A percentile compares a stretch with the other conserved stretches of the same genome.
Evolutionary conservation across 2,113 vertebrate species (phyloP).

Genomic region (Ursus arctos): DNA sequence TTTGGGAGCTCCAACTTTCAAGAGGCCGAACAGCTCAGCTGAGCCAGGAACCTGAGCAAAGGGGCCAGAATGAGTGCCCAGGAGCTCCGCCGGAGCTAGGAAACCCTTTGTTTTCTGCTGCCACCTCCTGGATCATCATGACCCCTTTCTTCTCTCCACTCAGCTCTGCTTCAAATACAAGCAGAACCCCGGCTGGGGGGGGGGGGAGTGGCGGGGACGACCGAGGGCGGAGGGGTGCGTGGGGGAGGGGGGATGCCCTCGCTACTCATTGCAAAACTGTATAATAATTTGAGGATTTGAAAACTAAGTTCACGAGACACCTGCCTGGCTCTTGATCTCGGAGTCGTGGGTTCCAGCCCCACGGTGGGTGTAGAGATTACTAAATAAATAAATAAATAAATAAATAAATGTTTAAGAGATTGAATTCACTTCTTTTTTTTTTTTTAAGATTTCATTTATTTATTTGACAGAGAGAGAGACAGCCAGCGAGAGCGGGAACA

Average conservation of each 20-base stretch:
- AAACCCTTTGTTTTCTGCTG: slow-evolving; percentile 48
- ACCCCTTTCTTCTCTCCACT: not conserved
- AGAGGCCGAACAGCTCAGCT: not conserved
- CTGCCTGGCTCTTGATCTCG: not conserved
- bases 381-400: not conserved
- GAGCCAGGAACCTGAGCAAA: slow-evolving; percentile 1
- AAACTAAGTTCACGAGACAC: not conserved
- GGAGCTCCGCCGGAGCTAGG: not conserved
- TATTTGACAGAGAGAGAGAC: no score
- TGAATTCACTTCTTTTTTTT: not conserved
- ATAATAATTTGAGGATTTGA: not conserved
- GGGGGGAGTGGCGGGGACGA: no score
- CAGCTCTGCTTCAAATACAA: slow-evolving; percentile 7
- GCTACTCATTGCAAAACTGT: not conserved
- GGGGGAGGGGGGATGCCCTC: not conserved
- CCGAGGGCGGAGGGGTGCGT: no score
- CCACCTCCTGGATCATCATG: not conserved
- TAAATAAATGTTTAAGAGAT: no score
- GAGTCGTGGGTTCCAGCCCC: not conserved
- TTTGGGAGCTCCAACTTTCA: slow-evolving; percentile 5
- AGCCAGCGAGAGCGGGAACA: no score
- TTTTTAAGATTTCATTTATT: no score
- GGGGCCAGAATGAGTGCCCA: not conserved
- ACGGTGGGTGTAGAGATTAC: not conserved
- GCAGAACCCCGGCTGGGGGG: not conserved